Evolutionary conservation across 2,888 invertebrate species (phyloP), one percentile per base, ranked within the genome.

Genomic region (Notodonta ziczac): DNA sequence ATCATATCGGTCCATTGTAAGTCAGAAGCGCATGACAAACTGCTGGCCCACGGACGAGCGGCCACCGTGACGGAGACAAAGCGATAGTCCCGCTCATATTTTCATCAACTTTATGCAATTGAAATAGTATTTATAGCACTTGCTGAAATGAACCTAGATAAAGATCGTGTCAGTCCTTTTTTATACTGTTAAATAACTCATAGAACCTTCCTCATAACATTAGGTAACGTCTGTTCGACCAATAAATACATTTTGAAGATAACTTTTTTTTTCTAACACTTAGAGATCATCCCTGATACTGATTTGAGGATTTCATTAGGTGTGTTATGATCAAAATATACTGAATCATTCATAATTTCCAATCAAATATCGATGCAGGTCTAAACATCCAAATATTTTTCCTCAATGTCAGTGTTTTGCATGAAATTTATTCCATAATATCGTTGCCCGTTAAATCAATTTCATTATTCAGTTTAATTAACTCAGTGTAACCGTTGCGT

Each of bases 401-500:
- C 48, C 6, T n/a, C 14, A 6, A 48, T 14, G 6, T 14, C 57
- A 67, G 64, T 52, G 61, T 65, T 63, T 64, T 58, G 58, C 62
- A 66, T 66, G 60, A 72, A 73, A 74, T 76, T 70, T 69, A 64
- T 68, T 59, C 44, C 59, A 58, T 56, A 60, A 70, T 73, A 80
- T 74, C 77, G 74, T 80, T 78, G 75, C 68, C 69, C 76, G 75
- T 79, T 83, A 81, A 73, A 77, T 76, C 66, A 50, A 73, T 79
- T 78, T 72, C 64, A 77, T 75, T 83, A 77, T 79, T 72, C 78
- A 72, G 72, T 76, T 82, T 81, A 83, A 83, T 84, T 83, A 82
- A 75, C 75, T 71, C 70, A 78, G 70, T 69, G 59, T 67, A 62
- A 71, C 67, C 55, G 65, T 65, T 71, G 65, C 66, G 54, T 4